Conservation (phyloP, 1,140 invertebrate species). For the Ips typographus region DNA sequence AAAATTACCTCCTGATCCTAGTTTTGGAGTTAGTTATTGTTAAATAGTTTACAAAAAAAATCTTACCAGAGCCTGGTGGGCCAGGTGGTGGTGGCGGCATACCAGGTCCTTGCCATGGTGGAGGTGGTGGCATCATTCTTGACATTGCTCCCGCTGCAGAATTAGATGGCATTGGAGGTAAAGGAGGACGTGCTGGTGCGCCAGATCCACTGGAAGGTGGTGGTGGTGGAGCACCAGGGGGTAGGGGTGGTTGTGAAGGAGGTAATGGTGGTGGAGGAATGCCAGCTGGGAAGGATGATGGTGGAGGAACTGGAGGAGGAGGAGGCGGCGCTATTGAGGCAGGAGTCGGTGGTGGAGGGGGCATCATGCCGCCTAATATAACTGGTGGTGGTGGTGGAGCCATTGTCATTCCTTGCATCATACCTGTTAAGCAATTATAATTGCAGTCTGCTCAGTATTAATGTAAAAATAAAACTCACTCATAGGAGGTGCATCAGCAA, state of each 20-base stretch:
- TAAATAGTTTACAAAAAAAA: neutral
- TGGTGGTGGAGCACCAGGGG: conserved; percentile 53
- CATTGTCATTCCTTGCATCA: conserved; percentile 56
- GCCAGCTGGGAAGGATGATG: conserved; percentile 54
- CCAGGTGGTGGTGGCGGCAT: conserved; percentile 55
- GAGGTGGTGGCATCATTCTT: conserved; percentile 54
- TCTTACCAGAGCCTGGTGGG: conserved; percentile 57
- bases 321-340: conserved; percentile 60
- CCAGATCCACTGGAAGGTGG: conserved; percentile 37
- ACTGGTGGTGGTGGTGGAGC: conserved; percentile 60
- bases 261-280: conserved; percentile 51
- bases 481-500: conserved; percentile 89
- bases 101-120: conserved; percentile 54
- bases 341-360: conserved; percentile 63
- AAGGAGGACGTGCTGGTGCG: conserved; percentile 61
- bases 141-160: conserved; percentile 54
- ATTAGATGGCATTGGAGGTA: conserved; percentile 55
- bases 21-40: too few species aligned
- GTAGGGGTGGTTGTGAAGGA: conserved; percentile 51
- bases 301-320: conserved; percentile 60
- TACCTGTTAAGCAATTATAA: conserved; percentile 34
- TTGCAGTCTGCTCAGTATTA: neutral
- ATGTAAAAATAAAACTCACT: conserved; percentile 31
- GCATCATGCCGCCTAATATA: conserved; percentile 61
- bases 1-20: neutral